Conservation (phyloP, 2,888 invertebrate species). For the Muscina levida region DNA sequence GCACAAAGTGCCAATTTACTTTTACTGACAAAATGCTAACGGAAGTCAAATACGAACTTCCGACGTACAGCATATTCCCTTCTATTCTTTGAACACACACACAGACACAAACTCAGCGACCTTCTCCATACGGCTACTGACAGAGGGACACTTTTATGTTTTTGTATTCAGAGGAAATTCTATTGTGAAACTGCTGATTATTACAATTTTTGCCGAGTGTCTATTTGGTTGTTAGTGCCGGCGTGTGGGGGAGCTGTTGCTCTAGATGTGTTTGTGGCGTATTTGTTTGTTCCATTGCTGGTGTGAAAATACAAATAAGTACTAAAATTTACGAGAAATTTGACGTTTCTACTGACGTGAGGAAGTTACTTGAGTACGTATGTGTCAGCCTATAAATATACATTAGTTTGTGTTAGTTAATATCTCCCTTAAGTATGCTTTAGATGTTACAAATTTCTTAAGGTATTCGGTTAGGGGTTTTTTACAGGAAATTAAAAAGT, state of each 20-base stretch:
- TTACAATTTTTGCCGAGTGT: slow-evolving; percentile 31
- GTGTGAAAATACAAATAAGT: slow-evolving; percentile 25
- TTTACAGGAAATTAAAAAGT: too few relatives aligned
- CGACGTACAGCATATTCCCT: slow-evolving; percentile 43
- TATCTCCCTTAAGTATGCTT: slow-evolving; percentile 18
- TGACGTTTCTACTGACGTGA: slow-evolving; percentile 22
- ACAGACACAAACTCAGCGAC: slow-evolving; percentile 49
- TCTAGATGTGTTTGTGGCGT: background rate
- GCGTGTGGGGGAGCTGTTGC: background rate
- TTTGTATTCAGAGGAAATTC: background rate
- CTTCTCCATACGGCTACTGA: background rate
- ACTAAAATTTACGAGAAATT: slow-evolving; percentile 6
- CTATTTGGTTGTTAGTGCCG: too few relatives aligned
- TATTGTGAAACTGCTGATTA: slow-evolving; percentile 49
- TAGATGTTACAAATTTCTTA: background rate
- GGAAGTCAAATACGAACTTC: slow-evolving; percentile 68
- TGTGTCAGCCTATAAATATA: slow-evolving; percentile 28
- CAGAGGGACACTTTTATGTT: background rate
- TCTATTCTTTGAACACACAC: slow-evolving; percentile 19
- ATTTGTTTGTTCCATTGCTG: slow-evolving; percentile 7
- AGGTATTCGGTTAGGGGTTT: too few relatives aligned
- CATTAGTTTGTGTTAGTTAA: slow-evolving; percentile 6
- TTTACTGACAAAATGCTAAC: slow-evolving; percentile 67
- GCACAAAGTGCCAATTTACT: slow-evolving; percentile 64
- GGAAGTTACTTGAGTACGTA: background rate